Conservation (phyloP, 2,797 vertebrate genomes). For the Streptopelia turtur region DNA sequence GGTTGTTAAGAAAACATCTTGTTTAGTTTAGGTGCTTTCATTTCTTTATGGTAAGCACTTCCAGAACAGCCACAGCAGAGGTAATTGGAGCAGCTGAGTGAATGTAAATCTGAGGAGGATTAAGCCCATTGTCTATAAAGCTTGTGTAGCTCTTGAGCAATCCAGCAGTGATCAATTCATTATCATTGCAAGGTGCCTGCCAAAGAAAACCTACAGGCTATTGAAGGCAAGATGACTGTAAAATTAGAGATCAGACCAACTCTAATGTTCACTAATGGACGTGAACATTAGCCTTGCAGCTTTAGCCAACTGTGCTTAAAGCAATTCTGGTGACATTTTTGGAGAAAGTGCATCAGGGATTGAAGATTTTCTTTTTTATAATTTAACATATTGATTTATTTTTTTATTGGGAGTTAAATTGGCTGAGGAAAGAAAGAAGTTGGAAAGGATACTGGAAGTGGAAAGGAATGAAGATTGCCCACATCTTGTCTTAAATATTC, state of each 20-base stretch:
- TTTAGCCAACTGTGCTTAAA: not conserved
- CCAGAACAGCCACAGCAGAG: not conserved
- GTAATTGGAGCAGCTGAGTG: not conserved
- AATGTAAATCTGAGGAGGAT: constrained; percentile 24
- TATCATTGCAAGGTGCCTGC: not conserved
- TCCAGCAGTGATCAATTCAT: constrained; percentile 34
- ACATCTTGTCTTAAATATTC: not conserved
- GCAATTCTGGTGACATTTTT: not conserved
- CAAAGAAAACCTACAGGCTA: constrained; percentile 11
- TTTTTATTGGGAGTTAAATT: not conserved
- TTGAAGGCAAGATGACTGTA: constrained; percentile 10
- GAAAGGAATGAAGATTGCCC: constrained; percentile 25
- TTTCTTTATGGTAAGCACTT: not conserved
- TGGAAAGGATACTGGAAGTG: constrained; percentile 35
- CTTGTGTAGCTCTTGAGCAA: not conserved
- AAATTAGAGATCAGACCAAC: constrained; percentile 17
- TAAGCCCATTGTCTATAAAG: not conserved
- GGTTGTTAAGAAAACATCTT: not conserved
- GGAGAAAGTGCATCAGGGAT: not conserved
- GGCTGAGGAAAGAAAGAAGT: not conserved
- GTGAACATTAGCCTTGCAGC: not conserved
- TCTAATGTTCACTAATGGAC: constrained; percentile 1
- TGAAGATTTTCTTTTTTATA: not conserved
- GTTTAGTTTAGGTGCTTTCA: not conserved
- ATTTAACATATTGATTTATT: not conserved